Base-by-base conservation (phyloP, 2,888 invertebrate genomes). In the Yponomeuta sedellus region DNA sequence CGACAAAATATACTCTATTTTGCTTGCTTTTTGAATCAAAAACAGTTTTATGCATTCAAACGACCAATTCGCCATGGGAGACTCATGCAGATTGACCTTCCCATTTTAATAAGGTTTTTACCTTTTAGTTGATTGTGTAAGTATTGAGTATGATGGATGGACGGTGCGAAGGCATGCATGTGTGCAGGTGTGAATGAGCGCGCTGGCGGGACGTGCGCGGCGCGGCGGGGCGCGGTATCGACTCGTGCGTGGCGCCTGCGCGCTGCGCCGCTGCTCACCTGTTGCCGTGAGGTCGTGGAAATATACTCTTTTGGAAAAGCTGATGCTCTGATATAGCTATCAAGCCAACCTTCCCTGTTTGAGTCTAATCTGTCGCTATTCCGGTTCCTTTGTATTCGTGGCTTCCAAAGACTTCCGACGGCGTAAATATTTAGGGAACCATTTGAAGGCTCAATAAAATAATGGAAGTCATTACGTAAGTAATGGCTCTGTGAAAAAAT, bases 201-300 rank as follows among this genome's bases (percentile, higher is more conserved):
- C 78, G 76, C 70, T 71, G 71, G 72, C 73, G 73, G 71, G 74
- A 72, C 76, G 74, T 79, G 61, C 58, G 67, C 63, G 64, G 64
- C 28, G 58, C 64, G 34, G 67, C 61, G 61, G 80, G 76, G 82
- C 68, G 85, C 73, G 84, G 86, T 87, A 88, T 88, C 84, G 90
- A 88, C 88, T 83, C 80, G 85, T 78, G 75, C 81, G 85, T 79
- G 85, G 82, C 90, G 88, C 88, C 76, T 86, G 88, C 88, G 88
- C 84, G 73, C 77, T 75, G 74, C 72, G 72, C 72, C 72, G 80
- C 87, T 88, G 70, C 75, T 80, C 87, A 91, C 90, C 89, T 91
- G 90, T 91, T 91, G 90, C 89, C 83, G 85, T 79, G 77, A 88
- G 83, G 81, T 84, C 86, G 79, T 87, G 89, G 88, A 89, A 89